Base-by-base conservation (phyloP, 2,113 vertebrate species). In the Arizona elegans region DNA sequence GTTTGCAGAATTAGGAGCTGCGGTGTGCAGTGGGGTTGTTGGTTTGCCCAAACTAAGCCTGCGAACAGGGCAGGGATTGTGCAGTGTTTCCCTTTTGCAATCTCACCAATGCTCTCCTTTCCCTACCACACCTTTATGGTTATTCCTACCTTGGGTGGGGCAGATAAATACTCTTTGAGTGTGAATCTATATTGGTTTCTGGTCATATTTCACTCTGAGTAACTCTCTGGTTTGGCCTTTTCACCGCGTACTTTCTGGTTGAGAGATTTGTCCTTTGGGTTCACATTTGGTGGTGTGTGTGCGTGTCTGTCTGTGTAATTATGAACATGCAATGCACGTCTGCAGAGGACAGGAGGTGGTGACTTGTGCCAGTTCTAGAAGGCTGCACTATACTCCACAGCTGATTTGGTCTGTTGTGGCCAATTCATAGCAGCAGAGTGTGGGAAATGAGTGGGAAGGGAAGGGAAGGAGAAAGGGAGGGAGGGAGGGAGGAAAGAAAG, bases 161-260 rank as follows among this genome's bases (percentile, higher is more conserved):
- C 94, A 75, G 8, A 43, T 21, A 81, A 81, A 81, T 43, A 81
- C 1, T 8, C 19, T 43, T 43, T 9, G 2, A 81, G 75, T 43
- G 3, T 90, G 94, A 94, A 86, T 87, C 91, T 92, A 89, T 90
- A 86, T 92, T 91, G 8, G 85, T 91, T 94, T 94, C 86, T 94
- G 59, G 56, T 87, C 92, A 1, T 94, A 85, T 96, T 96, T 97
- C 92, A 94, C 91, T 92, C 70, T 56, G 50, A 91, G 92, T 29
- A 85, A 91, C 29, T 10, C 50, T 52, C 7, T 59, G 65, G 23
- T 13, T 26, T 62, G 12, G 55, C 56, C 89, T 55, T 90, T 90
- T 24, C 55, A 29, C 54, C 2, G 15, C 15, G 26, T 56, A 38
- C 70, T 85, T 50, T 13, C 10, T 53, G 33, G 85, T 88, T 52